Conservation (phyloP, 1,140 invertebrate species). For the Coenobita brevimanus region DNA sequence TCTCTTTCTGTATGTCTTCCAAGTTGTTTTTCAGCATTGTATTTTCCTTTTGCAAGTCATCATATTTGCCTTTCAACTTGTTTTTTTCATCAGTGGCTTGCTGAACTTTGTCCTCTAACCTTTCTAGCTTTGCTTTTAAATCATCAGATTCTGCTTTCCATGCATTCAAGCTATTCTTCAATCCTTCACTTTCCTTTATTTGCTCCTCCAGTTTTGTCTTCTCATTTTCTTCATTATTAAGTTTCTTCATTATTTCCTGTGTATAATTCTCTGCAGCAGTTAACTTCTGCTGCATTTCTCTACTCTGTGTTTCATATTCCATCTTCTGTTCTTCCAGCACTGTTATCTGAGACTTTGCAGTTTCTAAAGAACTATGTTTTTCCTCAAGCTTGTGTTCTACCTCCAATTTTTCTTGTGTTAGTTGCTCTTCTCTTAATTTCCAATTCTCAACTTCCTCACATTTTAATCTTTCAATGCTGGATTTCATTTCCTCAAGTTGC, state of each 20-base stretch:
- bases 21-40: constrained; percentile 33
- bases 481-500: constrained; percentile 17
- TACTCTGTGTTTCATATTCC: neutral
- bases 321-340: constrained; percentile 29
- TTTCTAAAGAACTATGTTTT: neutral
- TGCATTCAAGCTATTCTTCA: neutral
- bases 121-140: constrained; percentile 29
- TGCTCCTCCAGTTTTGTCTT: constrained; percentile 22
- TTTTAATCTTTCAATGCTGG: neutral
- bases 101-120: constrained; percentile 31
- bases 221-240: constrained; percentile 32
- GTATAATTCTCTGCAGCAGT: constrained; percentile 7
- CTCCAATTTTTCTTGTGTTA: constrained; percentile 28
- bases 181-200: constrained; percentile 3
- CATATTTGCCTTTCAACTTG: neutral
- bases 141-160: constrained; percentile 8
- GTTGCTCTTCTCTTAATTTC: neutral
- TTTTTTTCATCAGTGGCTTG: constrained; percentile 15
- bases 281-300: neutral
- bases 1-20: constrained; percentile 17
- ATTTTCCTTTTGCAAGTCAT: constrained; percentile 18
- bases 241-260: neutral
- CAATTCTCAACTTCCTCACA: neutral
- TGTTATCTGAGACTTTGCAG: neutral
- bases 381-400: constrained; percentile 5